Evolutionary conservation across 2,113 vertebrate species (phyloP), one percentile per base, ranked within the genome.

Genomic region (Burhinus bistriatus): DNA sequence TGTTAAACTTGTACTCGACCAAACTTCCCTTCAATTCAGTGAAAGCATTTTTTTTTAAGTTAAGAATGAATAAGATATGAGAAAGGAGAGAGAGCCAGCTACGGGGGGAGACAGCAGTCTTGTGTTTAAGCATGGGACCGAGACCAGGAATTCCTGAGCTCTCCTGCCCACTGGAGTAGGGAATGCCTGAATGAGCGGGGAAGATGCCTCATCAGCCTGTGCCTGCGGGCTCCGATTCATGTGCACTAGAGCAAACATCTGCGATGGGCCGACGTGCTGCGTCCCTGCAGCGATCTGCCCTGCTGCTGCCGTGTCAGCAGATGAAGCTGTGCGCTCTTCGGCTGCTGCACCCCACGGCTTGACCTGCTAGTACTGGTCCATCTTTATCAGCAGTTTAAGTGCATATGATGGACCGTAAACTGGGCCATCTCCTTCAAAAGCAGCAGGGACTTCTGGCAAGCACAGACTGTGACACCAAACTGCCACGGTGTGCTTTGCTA

Each of bases 401-500:
- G 40, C 1, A 0, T 15, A 2, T 7, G 51, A 29, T 23, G 62
- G 83, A 15, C 26, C 5, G 0, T 11, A 7, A 36, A 10, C 54
- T 10, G n/a, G 51, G 49, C 54, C 49, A 30, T 4, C 54, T 42
- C 58, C 52, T 49, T 9, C 65, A n/a, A 52, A 66, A 73, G 54
- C 54, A 14, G 25, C 25, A 9, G 42, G 29, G 40, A 4, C 62
- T 54, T 3, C 15, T 70, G 80, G 34, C 15, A 14, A 52, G 34
- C 45, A 6, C 42, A 34, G 76, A 10, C 4, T 1, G 71, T 26
- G 59, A 32, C 72, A 18, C 32, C 55, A 25, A 49, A 17, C 54
- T 29, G 32, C n/a, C 87, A 11, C 1, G 0, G 42, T 1, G 0
- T 0, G 4, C 42, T 38, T 14, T 55, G 44, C 36, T 10, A n/a